Percentiles rank a stretch among this genome's conserved stretches.
phyloP scores from a whole-genome alignment of 2,797 vertebrate genomes.

The Psittacula derbiana region DNA sequence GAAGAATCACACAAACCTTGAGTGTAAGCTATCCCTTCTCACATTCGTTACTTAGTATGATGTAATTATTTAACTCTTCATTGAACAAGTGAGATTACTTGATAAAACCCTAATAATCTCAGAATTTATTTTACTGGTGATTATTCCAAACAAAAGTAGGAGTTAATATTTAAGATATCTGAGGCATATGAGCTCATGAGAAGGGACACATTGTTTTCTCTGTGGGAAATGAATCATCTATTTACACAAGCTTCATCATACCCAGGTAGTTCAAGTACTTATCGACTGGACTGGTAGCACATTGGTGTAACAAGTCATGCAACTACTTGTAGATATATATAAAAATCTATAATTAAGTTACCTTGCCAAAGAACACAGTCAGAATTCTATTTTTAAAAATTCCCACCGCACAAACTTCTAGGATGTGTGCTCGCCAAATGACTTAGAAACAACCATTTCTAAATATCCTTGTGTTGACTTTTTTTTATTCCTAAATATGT shows the following conservation, averaged over 20 bases:
- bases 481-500: not conserved
- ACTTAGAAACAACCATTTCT: not conserved
- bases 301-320: not conserved
- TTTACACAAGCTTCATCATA: not conserved
- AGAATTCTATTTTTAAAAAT: not conserved
- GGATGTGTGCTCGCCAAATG: not conserved
- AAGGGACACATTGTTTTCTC: not conserved
- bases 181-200: not conserved
- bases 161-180: not conserved
- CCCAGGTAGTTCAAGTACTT: slow-evolving; percentile 2
- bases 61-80: not conserved
- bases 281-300: not conserved
- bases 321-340: not conserved
- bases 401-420: not conserved
- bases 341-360: not conserved
- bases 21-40: not conserved
- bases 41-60: not conserved
- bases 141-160: not conserved
- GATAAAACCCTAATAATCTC: not conserved
- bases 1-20: not conserved
- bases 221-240: not conserved
- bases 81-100: not conserved
- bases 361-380: not conserved
- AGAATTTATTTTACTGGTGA: not conserved
- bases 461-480: not conserved